phyloP scores from a whole-genome alignment of 2,888 invertebrate species.

The Eupithecia vulgata region DNA sequence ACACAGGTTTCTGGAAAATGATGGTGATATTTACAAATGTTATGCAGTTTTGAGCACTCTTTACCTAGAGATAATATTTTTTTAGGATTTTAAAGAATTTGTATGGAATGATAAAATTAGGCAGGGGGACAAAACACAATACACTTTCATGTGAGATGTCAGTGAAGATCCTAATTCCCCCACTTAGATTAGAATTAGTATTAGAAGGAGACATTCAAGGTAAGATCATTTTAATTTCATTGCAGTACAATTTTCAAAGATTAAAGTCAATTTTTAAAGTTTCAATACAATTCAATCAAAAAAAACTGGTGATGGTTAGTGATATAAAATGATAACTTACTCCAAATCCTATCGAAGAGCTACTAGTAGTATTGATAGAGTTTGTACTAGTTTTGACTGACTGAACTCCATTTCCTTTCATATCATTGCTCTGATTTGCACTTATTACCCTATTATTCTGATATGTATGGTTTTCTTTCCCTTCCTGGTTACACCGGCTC shows the following conservation, averaged over 20 bases:
- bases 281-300: background rate
- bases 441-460: constrained; percentile 78
- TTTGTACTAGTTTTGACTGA: constrained; percentile 73
- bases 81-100: background rate
- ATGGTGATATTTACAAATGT: constrained; percentile 79
- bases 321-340: constrained; percentile 56
- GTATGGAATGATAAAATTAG: background rate
- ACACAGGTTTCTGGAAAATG: constrained; percentile 91
- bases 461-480: constrained; percentile 84
- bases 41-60: background rate
- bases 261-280: too few relatives aligned
- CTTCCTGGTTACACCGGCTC: constrained; percentile 80
- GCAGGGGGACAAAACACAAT: too few relatives aligned
- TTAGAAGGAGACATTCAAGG: background rate
- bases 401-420: constrained; percentile 65
- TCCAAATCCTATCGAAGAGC: constrained; percentile 78
- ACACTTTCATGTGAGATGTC: too few relatives aligned
- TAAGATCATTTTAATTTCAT: background rate
- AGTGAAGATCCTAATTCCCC: too few relatives aligned
- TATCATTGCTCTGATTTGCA: constrained; percentile 74
- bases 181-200: too few relatives aligned
- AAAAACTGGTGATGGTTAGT: background rate
- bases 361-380: constrained; percentile 71
- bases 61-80: background rate
- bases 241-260: too few relatives aligned